Base-by-base conservation (phyloP, 1,140 invertebrate genomes). In the Dreissena rostriformis region DNA sequence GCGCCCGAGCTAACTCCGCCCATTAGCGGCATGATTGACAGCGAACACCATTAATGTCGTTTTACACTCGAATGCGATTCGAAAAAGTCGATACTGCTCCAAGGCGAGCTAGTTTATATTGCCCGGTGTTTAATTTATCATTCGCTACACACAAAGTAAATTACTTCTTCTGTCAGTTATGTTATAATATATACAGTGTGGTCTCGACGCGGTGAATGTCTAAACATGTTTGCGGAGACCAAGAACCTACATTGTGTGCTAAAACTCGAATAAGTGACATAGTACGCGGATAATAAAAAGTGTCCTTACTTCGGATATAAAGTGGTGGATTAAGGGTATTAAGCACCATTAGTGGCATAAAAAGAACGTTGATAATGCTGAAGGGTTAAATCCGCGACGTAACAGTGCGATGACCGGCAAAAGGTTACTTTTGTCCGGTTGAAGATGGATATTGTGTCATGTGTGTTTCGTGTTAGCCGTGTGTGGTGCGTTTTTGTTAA, bases 111-210 rank as follows among this genome's bases (percentile, higher is more conserved):
- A 73, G 71, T 73, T 81, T 81, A 61, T 81, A 81, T 70, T 70
- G 70, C 79, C 52, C 57, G 52, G 29, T 81, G 79, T 81, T 81
- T 81, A 81, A 81, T 81, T 81, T 81, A 81, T 81, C 79, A 81
- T 81, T 71, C 79, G 65, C 57, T 65, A 52, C 70, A 73, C 70
- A 81, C 70, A 73, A 81, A 81, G 79, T 81, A 81, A 81, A 81
- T 81, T 81, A 73, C 79, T 73, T 72, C 72, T 73, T 73, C 79
- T 81, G 79, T 81, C 79, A 81, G 53, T 81, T 81, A 73, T 72
- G 70, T 66, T 80, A 73, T 73, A 63, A 29, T 81, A 73, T 81
- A 81, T 81, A 57, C 79, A 71, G 79, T 81, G 79, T 81, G 79
- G 79, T 81, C 79, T 71, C 10, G n/a, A 12, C 39, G 66, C 29